These are phyloP conservation scores for Pantelozetes paolii DNA, from an alignment of 2,888 invertebrate genomes.

Conservation along the genomic window DNA sequence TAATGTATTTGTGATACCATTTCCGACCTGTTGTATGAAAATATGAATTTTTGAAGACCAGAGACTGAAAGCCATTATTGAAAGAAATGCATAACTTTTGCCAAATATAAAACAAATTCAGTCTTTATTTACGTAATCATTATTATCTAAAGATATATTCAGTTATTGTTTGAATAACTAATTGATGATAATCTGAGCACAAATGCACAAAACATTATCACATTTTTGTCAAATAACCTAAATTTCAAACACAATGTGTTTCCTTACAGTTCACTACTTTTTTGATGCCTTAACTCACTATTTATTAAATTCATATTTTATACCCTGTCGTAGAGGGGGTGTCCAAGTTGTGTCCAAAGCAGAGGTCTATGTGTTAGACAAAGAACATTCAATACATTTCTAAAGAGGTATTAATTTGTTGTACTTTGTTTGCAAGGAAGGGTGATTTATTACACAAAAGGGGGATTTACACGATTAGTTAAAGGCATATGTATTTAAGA, in stretches of 20 bases:
- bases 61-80: not conserved
- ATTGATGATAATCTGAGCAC: constrained; percentile 30
- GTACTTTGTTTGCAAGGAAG: too few species aligned
- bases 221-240: constrained; percentile 27
- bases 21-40: not conserved
- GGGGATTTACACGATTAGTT: too few species aligned
- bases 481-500: too few species aligned
- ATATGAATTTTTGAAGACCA: not conserved
- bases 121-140: not conserved
- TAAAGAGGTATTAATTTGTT: too few species aligned
- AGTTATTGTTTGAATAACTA: constrained; percentile 29
- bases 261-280: not conserved
- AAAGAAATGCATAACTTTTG: not conserved
- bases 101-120: not conserved
- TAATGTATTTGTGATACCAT: not conserved
- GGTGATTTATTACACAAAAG: too few species aligned
- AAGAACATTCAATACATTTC: too few species aligned
- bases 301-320: too few species aligned
- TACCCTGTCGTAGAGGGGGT: too few species aligned
- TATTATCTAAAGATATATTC: not conserved
- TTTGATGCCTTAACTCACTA: not conserved
- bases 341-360: too few species aligned
- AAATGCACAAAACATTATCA: not conserved
- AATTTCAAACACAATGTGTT: not conserved
- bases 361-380: too few species aligned